Conservation (phyloP, 2,797 vertebrate genomes). For the Mormyrus proboscirostris region DNA sequence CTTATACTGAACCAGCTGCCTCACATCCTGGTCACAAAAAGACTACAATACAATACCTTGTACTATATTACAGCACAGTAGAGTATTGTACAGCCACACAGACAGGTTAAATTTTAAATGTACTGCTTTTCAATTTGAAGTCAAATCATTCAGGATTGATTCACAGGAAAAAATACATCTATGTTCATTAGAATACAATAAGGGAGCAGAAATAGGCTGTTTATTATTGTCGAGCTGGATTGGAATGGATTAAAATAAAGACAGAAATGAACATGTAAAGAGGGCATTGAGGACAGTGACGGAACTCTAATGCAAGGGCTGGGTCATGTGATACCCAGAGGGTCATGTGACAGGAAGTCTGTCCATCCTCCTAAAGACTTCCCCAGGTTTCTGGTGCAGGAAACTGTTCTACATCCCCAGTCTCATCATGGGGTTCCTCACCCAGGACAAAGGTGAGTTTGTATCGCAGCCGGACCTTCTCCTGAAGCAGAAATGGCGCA, state of each 20-base stretch:
- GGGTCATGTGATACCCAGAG: constrained; percentile 41
- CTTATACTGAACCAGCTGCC: neutral
- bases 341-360: constrained; percentile 38
- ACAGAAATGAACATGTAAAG: neutral
- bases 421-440: constrained; percentile 79
- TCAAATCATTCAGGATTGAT: constrained; percentile 20
- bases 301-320: neutral
- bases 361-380: constrained; percentile 63
- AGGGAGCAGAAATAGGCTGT: constrained; percentile 24
- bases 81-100: constrained; percentile 27
- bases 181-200: constrained; percentile 29
- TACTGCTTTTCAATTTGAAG: constrained; percentile 27
- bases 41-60: constrained; percentile 18
- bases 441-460: constrained; percentile 88
- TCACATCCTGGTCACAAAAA: constrained; percentile 29
- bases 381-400: constrained; percentile 86
- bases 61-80: constrained; percentile 27
- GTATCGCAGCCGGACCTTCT: constrained; percentile 92
- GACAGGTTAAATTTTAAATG: constrained; percentile 42
- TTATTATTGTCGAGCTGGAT: constrained; percentile 28
- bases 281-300: neutral
- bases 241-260: constrained; percentile 24
- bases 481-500: constrained; percentile 56
- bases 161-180: constrained; percentile 20
- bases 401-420: constrained; percentile 90